Percentiles rank a stretch among this genome's conserved stretches.
Conservation (phyloP, 2,888 invertebrate species). For the Saturnia japonica region DNA sequence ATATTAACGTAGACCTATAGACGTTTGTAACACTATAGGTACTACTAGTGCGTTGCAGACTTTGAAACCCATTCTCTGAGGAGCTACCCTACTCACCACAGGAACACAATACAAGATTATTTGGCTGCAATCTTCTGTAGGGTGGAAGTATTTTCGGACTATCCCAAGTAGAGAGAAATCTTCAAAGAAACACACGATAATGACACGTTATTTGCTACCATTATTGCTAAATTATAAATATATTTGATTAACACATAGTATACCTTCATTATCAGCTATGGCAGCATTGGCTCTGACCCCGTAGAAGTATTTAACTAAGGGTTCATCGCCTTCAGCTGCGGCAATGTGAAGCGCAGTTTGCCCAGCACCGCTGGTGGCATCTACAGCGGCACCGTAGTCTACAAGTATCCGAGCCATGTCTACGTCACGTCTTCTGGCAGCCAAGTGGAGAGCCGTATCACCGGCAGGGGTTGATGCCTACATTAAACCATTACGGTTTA, state of each 20-base stretch:
- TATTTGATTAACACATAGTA: not conserved
- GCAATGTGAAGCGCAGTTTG: slow-evolving; percentile 98
- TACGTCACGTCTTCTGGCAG: slow-evolving; percentile 94
- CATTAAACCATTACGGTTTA: slow-evolving; percentile 9
- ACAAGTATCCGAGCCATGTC: slow-evolving; percentile 96
- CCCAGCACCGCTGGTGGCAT: slow-evolving; percentile 96
- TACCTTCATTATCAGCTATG: slow-evolving; percentile 95
- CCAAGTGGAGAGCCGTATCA: slow-evolving; percentile 97
- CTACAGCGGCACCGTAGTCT: slow-evolving; percentile 95
- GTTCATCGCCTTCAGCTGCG: slow-evolving; percentile 97
- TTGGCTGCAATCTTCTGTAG: no score
- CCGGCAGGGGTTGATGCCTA: slow-evolving; percentile 91
- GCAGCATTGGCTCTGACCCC: slow-evolving; percentile 97
- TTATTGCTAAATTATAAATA: not conserved
- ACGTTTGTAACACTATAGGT: no score
- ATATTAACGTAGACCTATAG: not conserved
- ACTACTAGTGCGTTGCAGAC: no score
- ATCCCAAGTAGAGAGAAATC: no score
- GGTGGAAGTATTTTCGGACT: no score
- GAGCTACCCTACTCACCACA: no score
- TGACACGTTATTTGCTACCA: not conserved
- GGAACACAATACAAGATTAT: no score
- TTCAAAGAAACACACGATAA: not conserved
- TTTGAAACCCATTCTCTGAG: no score
- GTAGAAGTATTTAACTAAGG: slow-evolving; percentile 96